These are phyloP conservation scores for Folsomia candida DNA, from an alignment of 2,888 invertebrate genomes.

Conservation along the genomic window DNA sequence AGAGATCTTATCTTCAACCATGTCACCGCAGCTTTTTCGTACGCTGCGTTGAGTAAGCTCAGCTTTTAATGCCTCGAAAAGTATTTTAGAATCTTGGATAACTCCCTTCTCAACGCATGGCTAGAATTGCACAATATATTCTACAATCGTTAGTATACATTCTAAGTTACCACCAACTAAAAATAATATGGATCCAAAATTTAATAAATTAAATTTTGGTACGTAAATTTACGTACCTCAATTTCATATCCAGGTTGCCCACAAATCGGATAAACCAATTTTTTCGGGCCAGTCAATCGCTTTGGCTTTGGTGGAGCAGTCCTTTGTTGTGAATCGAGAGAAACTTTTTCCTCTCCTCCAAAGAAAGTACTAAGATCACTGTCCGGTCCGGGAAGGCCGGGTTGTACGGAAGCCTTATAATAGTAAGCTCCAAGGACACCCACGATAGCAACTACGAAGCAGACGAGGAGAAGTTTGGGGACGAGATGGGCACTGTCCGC, in stretches of 20 bases:
- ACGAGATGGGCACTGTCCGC: conserved; percentile 18
- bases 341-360: not conserved
- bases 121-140: too few species aligned
- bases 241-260: too few species aligned
- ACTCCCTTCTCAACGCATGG: conserved; percentile 38
- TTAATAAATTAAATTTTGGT: too few species aligned
- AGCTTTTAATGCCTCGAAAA: conserved; percentile 38
- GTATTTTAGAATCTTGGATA: conserved; percentile 35
- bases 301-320: conserved; percentile 20
- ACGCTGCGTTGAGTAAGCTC: conserved; percentile 37
- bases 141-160: too few species aligned
- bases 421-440: conserved; percentile 25
- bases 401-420: too few species aligned
- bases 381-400: too few species aligned
- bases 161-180: too few species aligned
- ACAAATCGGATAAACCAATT: conserved; percentile 39
- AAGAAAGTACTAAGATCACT: too few species aligned
- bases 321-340: not conserved
- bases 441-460: conserved; percentile 24
- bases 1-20: conserved; percentile 29
- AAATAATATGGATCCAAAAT: too few species aligned
- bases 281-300: too few species aligned
- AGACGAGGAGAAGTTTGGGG: conserved; percentile 30
- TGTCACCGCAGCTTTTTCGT: conserved; percentile 28
- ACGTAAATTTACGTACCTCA: too few species aligned